Conservation (phyloP, 2,113 vertebrate genomes). For the Oryzias celebensis region DNA sequence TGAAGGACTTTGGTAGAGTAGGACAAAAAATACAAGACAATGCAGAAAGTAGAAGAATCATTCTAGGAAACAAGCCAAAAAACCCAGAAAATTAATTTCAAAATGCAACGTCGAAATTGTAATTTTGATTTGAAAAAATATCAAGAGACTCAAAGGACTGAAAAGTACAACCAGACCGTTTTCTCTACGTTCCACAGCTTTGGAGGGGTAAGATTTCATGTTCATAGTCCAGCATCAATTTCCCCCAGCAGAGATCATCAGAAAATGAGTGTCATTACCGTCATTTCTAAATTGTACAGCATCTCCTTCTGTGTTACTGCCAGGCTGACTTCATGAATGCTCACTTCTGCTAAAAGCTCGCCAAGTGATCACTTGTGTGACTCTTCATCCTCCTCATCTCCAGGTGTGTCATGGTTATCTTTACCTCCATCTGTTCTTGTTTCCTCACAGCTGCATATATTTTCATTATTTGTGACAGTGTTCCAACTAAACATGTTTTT, state of each 20-base stretch:
- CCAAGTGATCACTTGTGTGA: neutral
- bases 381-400: neutral
- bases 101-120: too few species aligned
- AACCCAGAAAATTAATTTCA: too few species aligned
- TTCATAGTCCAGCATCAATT: neutral
- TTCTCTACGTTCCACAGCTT: neutral
- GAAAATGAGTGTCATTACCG: constrained; percentile 1
- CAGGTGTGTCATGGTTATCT: neutral
- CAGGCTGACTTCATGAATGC: neutral
- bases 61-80: too few species aligned
- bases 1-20: too few species aligned
- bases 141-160: too few species aligned
- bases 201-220: neutral
- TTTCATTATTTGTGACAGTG: too few species aligned
- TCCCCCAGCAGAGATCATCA: neutral
- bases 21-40: too few species aligned
- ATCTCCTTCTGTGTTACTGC: neutral
- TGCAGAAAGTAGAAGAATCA: too few species aligned
- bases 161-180: neutral
- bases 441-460: neutral
- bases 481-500: too few species aligned
- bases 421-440: neutral
- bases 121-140: too few species aligned
- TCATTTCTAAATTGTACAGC: neutral
- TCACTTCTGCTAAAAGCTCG: constrained; percentile 1